A percentile compares a stretch with the other conserved stretches of the same genome.
Conservation (phyloP, 2,888 invertebrate genomes). For the Eupithecia insigniata region DNA sequence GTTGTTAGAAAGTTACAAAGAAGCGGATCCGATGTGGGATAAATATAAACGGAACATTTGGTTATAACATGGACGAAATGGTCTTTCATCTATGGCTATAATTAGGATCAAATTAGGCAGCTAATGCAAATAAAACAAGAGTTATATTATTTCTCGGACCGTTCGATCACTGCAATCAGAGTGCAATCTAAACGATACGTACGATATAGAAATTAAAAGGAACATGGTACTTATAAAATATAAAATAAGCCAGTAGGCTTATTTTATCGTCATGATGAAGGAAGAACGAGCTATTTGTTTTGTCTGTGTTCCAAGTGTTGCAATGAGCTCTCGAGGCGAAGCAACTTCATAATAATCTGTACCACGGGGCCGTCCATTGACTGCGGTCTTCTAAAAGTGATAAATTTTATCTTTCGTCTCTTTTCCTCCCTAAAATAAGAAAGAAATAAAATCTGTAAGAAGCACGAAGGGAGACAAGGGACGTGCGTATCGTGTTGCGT, state of each 20-base stretch:
- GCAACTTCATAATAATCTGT: constrained; percentile 13
- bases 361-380: constrained; percentile 8
- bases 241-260: too few species aligned
- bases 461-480: constrained; percentile 53
- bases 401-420: constrained; percentile 41
- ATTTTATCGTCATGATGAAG: background rate
- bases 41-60: background rate
- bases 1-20: constrained; percentile 40
- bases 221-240: too few species aligned
- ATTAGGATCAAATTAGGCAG: background rate
- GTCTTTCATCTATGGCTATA: too few species aligned
- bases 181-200: background rate
- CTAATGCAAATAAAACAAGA: background rate
- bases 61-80: too few species aligned
- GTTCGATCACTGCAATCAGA: background rate
- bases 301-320: constrained; percentile 7
- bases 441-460: constrained; percentile 37
- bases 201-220: background rate
- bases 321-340: constrained; percentile 2
- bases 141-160: background rate
- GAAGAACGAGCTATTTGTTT: background rate
- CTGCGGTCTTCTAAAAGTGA: constrained; percentile 10
- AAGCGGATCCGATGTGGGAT: background rate
- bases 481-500: constrained; percentile 76
- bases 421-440: constrained; percentile 41